Base-by-base conservation (phyloP, 1,140 invertebrate genomes). In the Drosophila funebris region DNA sequence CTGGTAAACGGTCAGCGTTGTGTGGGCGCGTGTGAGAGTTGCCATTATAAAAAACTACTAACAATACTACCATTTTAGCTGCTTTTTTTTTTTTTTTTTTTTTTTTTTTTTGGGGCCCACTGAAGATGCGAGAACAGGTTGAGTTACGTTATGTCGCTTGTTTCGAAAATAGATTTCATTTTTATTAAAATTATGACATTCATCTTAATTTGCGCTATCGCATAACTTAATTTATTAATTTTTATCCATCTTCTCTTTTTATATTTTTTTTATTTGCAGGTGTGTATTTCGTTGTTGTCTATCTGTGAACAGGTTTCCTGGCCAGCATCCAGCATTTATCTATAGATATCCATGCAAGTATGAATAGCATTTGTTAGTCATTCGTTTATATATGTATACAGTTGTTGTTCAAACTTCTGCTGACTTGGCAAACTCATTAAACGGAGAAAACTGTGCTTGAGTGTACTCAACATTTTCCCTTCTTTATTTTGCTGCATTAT, bases 171-270 rank as follows among this genome's bases (percentile, higher is more conserved):
- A 82, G 82, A 87, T 87, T 87, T 87, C 48, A 60, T 76, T 88
- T 87, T 87, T 88, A 87, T 87, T 82, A 67, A 87, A 88, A 87
- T 87, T 87, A 87, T 87, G 82, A 87, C 82, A 87, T 87, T 87
- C 83, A 87, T 87, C 82, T 87, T 87, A 87, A 87, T 87, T 87
- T 87, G 83, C 63, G 44, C 67, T 70, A 87, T 76, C 78, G 71
- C 82, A 82, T 82, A 87, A 88, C 71, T 87, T 78, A 82, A 88
- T 75, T 88, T 88, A 88, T 78, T 85, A 67, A 88, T 67, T 78
- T 79, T 63, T 84, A 71, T 67, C 52, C 48, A 18, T 56, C 27
- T 66, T 63, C 48, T 54, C 20, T 53, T 36, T 62, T 24, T 61
- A 8, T 63, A 37, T 61, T 87, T 87, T 62, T 24, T 61, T 11